These are phyloP conservation scores for Dolichomitus sp. DNA, from an alignment of 2,888 invertebrate species.

Conservation along the genomic window DNA sequence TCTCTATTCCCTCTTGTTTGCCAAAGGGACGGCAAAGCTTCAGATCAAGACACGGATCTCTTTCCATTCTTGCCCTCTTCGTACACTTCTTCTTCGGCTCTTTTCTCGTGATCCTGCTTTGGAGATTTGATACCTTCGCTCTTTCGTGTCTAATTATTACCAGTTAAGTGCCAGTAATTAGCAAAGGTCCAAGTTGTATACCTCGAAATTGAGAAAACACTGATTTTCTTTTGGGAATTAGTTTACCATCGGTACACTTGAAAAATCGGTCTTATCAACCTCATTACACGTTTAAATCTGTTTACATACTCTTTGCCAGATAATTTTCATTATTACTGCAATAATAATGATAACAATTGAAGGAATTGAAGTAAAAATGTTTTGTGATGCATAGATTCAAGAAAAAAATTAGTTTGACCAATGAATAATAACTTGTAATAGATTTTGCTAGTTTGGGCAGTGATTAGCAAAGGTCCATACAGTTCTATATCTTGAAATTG, in stretches of 20 bases:
- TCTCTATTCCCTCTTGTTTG: slow-evolving; percentile 59
- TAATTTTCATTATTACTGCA: background rate
- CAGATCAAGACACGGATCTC: slow-evolving; percentile 62
- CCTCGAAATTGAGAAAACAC: slow-evolving; percentile 84
- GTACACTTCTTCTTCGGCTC: slow-evolving; percentile 4
- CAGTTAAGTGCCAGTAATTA: slow-evolving; percentile 84
- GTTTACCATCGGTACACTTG: background rate
- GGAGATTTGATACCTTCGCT: slow-evolving; percentile 52
- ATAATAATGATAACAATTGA: background rate
- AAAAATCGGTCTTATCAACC: background rate
- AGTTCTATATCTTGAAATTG: no score
- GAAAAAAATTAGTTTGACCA: background rate
- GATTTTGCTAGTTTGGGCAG: slow-evolving; percentile 63
- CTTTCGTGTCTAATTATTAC: slow-evolving; percentile 83
- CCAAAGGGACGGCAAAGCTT: slow-evolving; percentile 38
- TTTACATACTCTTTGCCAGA: background rate
- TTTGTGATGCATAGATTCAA: background rate
- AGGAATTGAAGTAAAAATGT: background rate
- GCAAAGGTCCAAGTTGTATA: slow-evolving; percentile 70
- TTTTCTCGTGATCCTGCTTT: slow-evolving; percentile 51
- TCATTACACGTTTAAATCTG: background rate
- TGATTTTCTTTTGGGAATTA: slow-evolving; percentile 16
- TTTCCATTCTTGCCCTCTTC: slow-evolving; percentile 38
- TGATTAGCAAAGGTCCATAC: slow-evolving; percentile 80
- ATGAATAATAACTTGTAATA: slow-evolving; percentile 7